Conservation (phyloP, 2,113 vertebrate genomes). For the Ranitomeya variabilis region DNA sequence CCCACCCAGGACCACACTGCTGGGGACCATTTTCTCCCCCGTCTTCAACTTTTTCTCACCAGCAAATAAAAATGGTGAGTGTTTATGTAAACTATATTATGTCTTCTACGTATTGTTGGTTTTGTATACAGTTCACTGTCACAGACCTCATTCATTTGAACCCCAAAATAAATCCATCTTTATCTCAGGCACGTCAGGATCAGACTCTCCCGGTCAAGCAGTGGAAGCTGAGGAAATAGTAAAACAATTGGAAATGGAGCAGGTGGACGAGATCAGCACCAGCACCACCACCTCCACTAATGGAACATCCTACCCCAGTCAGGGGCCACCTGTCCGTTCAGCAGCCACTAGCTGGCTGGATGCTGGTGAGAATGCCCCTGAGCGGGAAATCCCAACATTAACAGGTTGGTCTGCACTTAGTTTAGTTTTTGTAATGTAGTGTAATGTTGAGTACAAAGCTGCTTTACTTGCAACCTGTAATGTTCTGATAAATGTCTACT, state of each 20-base stretch:
- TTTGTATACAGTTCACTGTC: neutral
- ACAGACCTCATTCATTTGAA: neutral
- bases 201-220: conserved; percentile 91
- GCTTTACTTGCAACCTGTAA: neutral
- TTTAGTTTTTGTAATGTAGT: neutral
- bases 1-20: conserved; percentile 87
- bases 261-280: conserved; percentile 87
- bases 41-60: conserved; percentile 99
- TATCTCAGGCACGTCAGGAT: conserved; percentile 83
- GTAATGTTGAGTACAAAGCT: too few species aligned
- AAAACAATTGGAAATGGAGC: conserved; percentile 94
- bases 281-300: conserved; percentile 83
- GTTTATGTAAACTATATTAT: neutral
- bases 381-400: conserved; percentile 88
- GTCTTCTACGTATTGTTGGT: neutral
- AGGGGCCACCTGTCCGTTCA: conserved; percentile 72
- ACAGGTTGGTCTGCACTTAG: conserved; percentile 76
- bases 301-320: conserved; percentile 72
- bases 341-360: conserved; percentile 76
- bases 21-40: conserved; percentile 97
- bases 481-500: neutral
- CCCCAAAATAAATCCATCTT: neutral
- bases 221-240: conserved; percentile 94
- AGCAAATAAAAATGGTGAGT: conserved; percentile 94
- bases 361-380: conserved; percentile 77